Conservation (phyloP, 2,888 invertebrate species). For the Pasiphila rectangulata region DNA sequence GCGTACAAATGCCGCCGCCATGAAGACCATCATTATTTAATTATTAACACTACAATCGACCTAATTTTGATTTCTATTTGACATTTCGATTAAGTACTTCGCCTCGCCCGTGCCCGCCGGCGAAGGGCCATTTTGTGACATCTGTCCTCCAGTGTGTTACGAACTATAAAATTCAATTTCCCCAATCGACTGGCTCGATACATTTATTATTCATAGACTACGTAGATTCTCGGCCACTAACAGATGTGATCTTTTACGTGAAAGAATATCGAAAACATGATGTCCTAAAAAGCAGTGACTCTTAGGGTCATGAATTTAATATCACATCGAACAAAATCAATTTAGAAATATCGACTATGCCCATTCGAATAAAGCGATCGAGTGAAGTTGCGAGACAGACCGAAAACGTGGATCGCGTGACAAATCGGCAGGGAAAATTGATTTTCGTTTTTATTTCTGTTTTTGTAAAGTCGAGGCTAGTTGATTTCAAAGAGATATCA, state of each 20-base stretch:
- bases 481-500: constrained; percentile 51
- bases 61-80: constrained; percentile 81
- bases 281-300: constrained; percentile 60
- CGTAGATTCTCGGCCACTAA: constrained; percentile 75
- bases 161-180: constrained; percentile 81
- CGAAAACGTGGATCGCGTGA: constrained; percentile 55
- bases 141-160: constrained; percentile 79
- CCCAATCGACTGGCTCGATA: constrained; percentile 77
- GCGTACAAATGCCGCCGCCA: constrained; percentile 53
- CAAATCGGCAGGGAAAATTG: constrained; percentile 47
- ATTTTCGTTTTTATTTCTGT: constrained; percentile 52
- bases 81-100: constrained; percentile 71
- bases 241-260: constrained; percentile 80
- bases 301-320: constrained; percentile 65
- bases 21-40: constrained; percentile 71
- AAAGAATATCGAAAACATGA: constrained; percentile 74
- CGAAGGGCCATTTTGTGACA: constrained; percentile 76
- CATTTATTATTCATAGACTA: constrained; percentile 80
- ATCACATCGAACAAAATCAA: constrained; percentile 59
- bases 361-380: constrained; percentile 42
- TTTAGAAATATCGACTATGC: constrained; percentile 44
- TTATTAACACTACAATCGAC: constrained; percentile 80
- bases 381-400: constrained; percentile 39
- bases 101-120: constrained; percentile 60
- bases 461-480: constrained; percentile 47